phyloP scores from a whole-genome alignment of 1,140 invertebrate species.

The Pectinophora gossypiella region DNA sequence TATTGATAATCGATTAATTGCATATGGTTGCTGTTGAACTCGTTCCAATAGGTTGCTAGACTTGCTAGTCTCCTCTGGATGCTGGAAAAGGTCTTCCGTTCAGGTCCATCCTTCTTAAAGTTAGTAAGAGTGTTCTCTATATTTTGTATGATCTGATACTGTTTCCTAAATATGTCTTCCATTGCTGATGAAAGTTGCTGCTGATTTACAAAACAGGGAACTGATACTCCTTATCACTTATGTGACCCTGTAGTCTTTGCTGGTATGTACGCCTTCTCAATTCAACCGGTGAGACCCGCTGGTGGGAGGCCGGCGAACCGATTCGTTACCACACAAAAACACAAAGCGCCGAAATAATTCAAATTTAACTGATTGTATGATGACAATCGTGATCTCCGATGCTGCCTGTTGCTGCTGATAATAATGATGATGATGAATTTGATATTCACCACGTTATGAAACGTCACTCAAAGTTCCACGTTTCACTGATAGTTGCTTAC shows the following conservation, averaged over 20 bases:
- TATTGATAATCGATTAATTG: background rate
- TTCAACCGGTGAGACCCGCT: slow-evolving; percentile 1
- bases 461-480: background rate
- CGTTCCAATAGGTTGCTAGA: background rate
- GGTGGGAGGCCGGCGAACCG: slow-evolving; percentile 2
- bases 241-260: background rate
- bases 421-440: background rate
- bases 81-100: background rate
- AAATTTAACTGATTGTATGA: background rate
- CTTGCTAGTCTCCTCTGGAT: background rate
- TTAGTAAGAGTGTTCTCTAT: background rate
- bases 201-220: too few relatives aligned
- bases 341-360: background rate
- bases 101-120: background rate
- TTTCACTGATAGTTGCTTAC: background rate
- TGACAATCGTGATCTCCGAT: background rate
- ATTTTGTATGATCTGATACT: background rate
- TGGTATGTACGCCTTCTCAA: background rate
- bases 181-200: too few relatives aligned
- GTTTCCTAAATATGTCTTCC: background rate
- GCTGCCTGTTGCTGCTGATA: background rate
- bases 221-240: too few relatives aligned
- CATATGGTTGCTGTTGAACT: background rate
- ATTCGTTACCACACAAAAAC: background rate
- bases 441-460: background rate